Evolutionary conservation across 1,140 invertebrate species (phyloP), one percentile per base, ranked within the genome.

Genomic region (Bombus turneri): DNA sequence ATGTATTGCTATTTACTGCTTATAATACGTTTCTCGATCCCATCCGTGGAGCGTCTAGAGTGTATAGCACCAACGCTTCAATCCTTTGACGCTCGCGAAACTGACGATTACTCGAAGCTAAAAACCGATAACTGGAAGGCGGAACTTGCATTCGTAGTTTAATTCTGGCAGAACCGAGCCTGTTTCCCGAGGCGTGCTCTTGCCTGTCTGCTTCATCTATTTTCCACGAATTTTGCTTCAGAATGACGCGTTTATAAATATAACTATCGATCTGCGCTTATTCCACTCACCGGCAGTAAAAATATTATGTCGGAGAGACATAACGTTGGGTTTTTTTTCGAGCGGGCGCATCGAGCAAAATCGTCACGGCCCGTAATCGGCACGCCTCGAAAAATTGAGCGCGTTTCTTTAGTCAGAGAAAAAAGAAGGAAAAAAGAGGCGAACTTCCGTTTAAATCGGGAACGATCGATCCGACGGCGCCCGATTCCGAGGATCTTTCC

Each of bases 11-110:
- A n/a, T 78, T 78, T 64, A 10, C 39, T n/a, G 22, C 25, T 37
- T 64, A n/a, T 22, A 77, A 77, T 69, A 83, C 31, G 39, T n/a
- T 59, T 77, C 74, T 83, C 47, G 81, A 83, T 83, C 74, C 47
- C 37, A 59, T 78, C 22, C 47, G 47, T 2, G 6, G n/a, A 53
- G 22, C 5, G 34, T 2, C 47, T 31, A 4, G 34, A 18, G 47
- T 12, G 1, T 53, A n/a, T n/a, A 69, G 18, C 28, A 28, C 34
- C 37, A 37, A 31, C 72, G 72, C 73, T 43, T 47, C 5, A 59
- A 34, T 25, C 53, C 64, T 84, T 79, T 80, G 39, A 79, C 39
- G 75, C 68, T 34, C 47, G 37, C 47, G 72, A 66, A 53, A 53
- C 31, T 76, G 25, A 41, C 41, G 62, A 77, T 79, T 79, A 80